Base-by-base conservation (phyloP, 2,797 vertebrate species). In the Hoplostethus atlanticus region DNA sequence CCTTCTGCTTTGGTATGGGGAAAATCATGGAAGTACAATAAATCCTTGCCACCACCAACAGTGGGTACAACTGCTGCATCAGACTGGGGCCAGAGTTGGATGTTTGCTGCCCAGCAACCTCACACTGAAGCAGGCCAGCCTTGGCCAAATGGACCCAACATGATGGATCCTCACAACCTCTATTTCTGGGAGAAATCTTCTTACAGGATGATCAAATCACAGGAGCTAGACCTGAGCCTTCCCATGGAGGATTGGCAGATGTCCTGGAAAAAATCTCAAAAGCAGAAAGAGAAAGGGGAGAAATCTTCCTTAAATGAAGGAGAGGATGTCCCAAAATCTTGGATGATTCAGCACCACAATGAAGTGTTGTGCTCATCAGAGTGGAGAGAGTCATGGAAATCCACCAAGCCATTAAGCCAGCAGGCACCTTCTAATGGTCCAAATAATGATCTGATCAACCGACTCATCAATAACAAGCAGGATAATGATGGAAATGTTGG, bases 21-120 rank as follows among this genome's bases (percentile, higher is more conserved):
- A 0, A 90, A 91, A 47, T 87, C 90, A 46, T 94, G 91, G 91
- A 91, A 85, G 73, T 89, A 84, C 71, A 87, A 84, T 15, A 88
- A 91, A 31, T 56, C 71, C 15, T 84, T 88, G 63, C 75, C 71
- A 3, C 1, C 65, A 66, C 44, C 68, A 71, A 71, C 69, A 53
- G 76, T 89, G 47, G 78, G 53, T 0, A 1, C 25, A 1, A 48
- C 9, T n/a, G 28, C 31, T 40, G 15, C 3, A 4, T 64, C 79
- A 51, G 61, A 81, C 46, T 93, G 87, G 91, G 89, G 92, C 15
- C 40, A 89, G 34, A 84, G 86, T 31, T 93, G 90, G 91, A 93
- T 90, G 80, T 85, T 91, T 52, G 65, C 84, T 0, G 84, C 77
- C 31, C 74, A 83, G 9, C 92, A 93, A 51, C 90, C 91, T 59